Conservation (phyloP, 2,113 vertebrate genomes). For the Sinocyclocheilus anshuiensis region DNA sequence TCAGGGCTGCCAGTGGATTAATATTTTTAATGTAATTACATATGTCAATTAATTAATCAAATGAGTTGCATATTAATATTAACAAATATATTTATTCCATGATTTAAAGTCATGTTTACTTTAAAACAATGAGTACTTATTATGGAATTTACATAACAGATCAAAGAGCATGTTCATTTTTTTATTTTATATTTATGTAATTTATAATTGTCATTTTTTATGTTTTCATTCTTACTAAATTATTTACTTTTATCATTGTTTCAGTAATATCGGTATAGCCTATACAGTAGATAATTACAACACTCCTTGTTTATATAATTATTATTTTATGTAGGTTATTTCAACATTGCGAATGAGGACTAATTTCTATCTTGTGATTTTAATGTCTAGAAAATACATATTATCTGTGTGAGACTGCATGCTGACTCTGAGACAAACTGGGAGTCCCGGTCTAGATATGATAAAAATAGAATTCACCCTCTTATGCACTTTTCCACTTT, state of each 20-base stretch:
- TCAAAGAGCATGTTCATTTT: no score
- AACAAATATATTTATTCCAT: background rate
- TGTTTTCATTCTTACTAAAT: background rate
- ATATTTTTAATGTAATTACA: background rate
- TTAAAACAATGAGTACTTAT: background rate
- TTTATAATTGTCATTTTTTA: no score
- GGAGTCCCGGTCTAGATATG: background rate
- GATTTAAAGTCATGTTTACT: background rate
- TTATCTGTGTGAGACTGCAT: background rate
- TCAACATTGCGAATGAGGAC: background rate
- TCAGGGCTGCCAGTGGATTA: background rate
- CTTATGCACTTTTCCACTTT: constrained; percentile 16
- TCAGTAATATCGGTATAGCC: background rate
- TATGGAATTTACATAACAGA: no score
- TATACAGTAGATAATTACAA: background rate
- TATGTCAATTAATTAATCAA: background rate
- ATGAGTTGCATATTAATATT: background rate
- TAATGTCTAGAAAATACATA: background rate
- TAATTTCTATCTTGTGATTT: background rate
- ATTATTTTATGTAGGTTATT: background rate
- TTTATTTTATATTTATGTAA: no score
- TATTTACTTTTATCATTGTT: background rate
- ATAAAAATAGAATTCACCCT: background rate
- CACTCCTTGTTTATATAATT: background rate
- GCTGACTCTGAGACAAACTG: background rate